Percentiles rank a stretch among this genome's conserved stretches.
These are phyloP conservation scores for Cataglyphis rosenhaueri DNA, from an alignment of 2,888 invertebrate species.

Conservation along the genomic window DNA sequence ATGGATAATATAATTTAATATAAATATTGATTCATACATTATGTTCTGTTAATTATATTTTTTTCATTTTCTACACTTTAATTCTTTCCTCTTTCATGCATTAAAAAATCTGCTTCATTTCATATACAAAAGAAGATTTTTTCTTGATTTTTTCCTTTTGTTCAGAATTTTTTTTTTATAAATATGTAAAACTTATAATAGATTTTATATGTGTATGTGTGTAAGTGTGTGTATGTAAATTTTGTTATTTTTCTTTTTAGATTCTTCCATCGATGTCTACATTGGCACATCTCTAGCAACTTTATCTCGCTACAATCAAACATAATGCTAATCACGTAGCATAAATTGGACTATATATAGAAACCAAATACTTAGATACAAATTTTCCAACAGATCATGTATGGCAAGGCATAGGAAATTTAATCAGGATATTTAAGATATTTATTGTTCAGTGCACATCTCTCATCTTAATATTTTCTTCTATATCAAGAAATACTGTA, in stretches of 20 bases:
- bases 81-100: background rate
- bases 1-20: background rate
- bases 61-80: background rate
- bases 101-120: background rate
- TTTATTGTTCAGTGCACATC: conserved; percentile 28
- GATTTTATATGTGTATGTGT: background rate
- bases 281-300: conserved; percentile 61
- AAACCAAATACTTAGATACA: conserved; percentile 44
- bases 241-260: conserved; percentile 69
- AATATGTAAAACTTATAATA: background rate
- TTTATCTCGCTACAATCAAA: conserved; percentile 62
- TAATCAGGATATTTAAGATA: conserved; percentile 22
- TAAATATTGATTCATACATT: background rate
- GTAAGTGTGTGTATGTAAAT: background rate
- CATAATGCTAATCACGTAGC: conserved; percentile 78
- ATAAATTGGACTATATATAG: conserved; percentile 66
- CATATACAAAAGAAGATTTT: background rate
- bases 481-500: conserved; percentile 6
- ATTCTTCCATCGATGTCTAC: conserved; percentile 65
- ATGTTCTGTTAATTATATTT: background rate
- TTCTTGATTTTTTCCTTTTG: background rate
- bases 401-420: conserved; percentile 11
- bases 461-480: conserved; percentile 14
- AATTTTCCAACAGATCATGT: conserved; percentile 21
- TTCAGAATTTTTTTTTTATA: background rate